These are phyloP conservation scores for Cantharis lateralis DNA, from an alignment of 2,888 invertebrate species.

Conservation along the genomic window DNA sequence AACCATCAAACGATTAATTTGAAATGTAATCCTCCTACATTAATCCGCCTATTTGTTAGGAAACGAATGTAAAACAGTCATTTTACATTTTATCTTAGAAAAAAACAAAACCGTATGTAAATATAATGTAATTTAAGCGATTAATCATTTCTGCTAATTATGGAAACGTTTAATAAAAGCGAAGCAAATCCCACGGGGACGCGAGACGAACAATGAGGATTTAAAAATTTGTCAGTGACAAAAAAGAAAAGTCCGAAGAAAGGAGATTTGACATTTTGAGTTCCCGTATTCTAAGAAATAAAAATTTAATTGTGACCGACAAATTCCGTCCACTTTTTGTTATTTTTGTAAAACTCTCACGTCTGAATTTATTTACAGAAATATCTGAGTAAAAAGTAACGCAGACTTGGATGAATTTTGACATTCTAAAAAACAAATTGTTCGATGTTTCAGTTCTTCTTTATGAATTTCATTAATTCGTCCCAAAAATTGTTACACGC, in stretches of 20 bases:
- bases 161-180: neutral
- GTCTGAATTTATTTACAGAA: conserved; percentile 37
- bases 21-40: conserved; percentile 24
- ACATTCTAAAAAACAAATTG: conserved; percentile 24
- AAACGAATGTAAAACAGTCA: conserved; percentile 14
- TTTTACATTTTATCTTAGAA: conserved; percentile 10
- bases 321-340: conserved; percentile 39
- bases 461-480: neutral
- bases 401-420: conserved; percentile 35
- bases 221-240: conserved; percentile 5
- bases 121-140: conserved; percentile 4
- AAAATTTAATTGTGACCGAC: conserved; percentile 41
- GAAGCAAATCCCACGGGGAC: neutral
- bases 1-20: conserved; percentile 9
- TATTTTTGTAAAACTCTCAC: conserved; percentile 38
- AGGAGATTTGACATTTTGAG: conserved; percentile 37
- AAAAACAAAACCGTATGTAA: conserved; percentile 10
- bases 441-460: neutral
- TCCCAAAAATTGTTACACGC: neutral
- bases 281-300: conserved; percentile 41
- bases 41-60: conserved; percentile 15
- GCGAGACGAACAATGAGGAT: neutral
- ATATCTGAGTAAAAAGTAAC: conserved; percentile 36
- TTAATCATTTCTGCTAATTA: conserved; percentile 4
- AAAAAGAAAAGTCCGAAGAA: conserved; percentile 16